Evolutionary conservation across 2,113 vertebrate species (phyloP), one percentile per base, ranked within the genome.

Genomic region (Stegostoma tigrinum): DNA sequence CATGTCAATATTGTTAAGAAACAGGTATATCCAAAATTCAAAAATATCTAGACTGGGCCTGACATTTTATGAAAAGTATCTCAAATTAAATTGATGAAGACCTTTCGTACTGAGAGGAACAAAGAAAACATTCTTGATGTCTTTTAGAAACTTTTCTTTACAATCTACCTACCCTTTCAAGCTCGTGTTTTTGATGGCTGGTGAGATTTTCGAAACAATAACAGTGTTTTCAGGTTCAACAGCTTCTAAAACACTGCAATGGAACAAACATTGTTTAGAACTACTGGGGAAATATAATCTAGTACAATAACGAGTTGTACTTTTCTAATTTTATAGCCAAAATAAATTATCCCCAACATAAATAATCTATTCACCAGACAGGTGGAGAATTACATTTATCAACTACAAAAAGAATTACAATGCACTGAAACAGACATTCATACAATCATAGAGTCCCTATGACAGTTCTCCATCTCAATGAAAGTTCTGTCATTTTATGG

Each of bases 191-290:
- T 70, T 95, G 94, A 30, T 52, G 12, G 67, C 94, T 52, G 94
- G 94, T 95, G 45, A 27, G 30, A 95, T 42, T 95, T 72, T 95
- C 48, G 94, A 48, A 34, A 52, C 67, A 72, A 95, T 95, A 21
- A 95, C 94, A 30, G 48, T 34, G 45, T 68, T 75, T 95, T 68
- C 94, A 52, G 94, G 94, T 24, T 72, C 94, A 30, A 45, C 5
- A 5, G 23, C 67, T 72, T 95, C 52, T 52, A 95, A 75, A 95
- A 95, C 72, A 12, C 94, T 95, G 68, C 66, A 95, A 95, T 45
- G 24, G 67, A 95, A 75, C 94, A 95, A 72, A 17, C 21, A 72
- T 7, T 72, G 67, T 95, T 95, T 48, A 95, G 42, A 45, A 68
- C n/a, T 45, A 70, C 38, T 45, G 61, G n/a, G n/a, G 64, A 67